Percentiles rank a stretch among this genome's conserved stretches.
Conservation (phyloP, 2,113 vertebrate species). For the Cichladusa arquata region DNA sequence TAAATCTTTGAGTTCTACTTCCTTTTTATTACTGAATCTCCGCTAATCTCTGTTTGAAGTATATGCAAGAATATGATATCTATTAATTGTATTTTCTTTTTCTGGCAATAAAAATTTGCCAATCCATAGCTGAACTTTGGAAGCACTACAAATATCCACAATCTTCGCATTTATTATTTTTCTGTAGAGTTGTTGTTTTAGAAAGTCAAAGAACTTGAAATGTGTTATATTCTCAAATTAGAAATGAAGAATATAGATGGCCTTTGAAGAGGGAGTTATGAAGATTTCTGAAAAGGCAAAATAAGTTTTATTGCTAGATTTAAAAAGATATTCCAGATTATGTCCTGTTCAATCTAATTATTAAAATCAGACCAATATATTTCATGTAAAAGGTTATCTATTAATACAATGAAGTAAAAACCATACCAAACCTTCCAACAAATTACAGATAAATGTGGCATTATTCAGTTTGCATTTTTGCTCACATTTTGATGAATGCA, state of each 20-base stretch:
- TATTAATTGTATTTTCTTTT: constrained; percentile 52
- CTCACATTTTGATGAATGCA: neutral
- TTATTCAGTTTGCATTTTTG: neutral
- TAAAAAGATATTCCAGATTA: neutral
- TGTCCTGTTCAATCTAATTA: neutral
- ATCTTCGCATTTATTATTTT: neutral
- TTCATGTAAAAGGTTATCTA: neutral
- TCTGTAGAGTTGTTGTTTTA: neutral
- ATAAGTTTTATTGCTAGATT: neutral
- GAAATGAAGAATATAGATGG: neutral
- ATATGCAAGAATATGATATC: neutral
- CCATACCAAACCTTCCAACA: neutral
- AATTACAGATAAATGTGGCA: neutral
- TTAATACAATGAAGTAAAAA: neutral
- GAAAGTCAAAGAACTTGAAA: neutral
- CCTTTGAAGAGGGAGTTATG: neutral
- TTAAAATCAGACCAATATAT: neutral
- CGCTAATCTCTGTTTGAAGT: constrained; percentile 44
- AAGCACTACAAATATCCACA: neutral
- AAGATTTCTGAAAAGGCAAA: neutral
- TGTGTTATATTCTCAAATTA: neutral
- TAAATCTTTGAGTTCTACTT: constrained; percentile 41
- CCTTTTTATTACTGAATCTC: constrained; percentile 30
- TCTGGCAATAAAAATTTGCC: neutral
- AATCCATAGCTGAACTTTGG: neutral